Base-by-base conservation (phyloP, 2,113 vertebrate genomes). In the Hoplias malabaricus region DNA sequence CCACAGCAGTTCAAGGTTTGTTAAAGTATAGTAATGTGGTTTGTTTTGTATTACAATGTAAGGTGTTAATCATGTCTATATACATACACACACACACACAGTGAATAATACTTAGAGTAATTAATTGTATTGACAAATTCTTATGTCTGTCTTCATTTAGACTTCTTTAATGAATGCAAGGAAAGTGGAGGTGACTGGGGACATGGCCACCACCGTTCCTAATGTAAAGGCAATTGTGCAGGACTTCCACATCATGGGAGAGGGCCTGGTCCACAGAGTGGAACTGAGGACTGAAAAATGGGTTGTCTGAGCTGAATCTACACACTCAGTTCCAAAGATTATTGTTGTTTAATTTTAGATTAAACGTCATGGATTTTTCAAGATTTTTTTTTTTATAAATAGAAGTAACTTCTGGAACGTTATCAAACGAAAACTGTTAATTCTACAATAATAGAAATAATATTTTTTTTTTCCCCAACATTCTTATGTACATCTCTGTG, bases 161-260 rank as follows among this genome's bases (percentile, higher is more conserved):
- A 94, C 92, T 0, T 92, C 95, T 10, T 93, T 72, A 83, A 77
- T 94, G 81, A 94, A 91, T 23, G 96, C 94, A 33, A 91, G 90
- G 5, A 90, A 88, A 54, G 83, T 94, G 73, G 85, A 91, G 63
- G 91, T 89, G 43, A 83, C 77, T 0, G 90, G 91, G 9, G 89
- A 90, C 0, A 86, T 92, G 42, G 88, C 82, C 1, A 86, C 88
- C 36, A 92, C 89, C 0, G 27, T 96, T 79, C 97, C 97, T 53
- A 99, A 98, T 0, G 86, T 97, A 16, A 94, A 95, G 68, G 98
- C 97, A 1, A 94, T 99, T 82, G 81, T 99, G 82, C 95, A 97
- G 77, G 97, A 99, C 84, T 95, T 99, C 31, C 79, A 80, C 2
- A 63, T 95, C 77, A 84, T 99, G 73, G 98, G 98, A 2, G 90